Evolutionary conservation across 2,888 invertebrate species (phyloP), one percentile per base, ranked within the genome.

Genomic region (Mycalesis mineus): DNA sequence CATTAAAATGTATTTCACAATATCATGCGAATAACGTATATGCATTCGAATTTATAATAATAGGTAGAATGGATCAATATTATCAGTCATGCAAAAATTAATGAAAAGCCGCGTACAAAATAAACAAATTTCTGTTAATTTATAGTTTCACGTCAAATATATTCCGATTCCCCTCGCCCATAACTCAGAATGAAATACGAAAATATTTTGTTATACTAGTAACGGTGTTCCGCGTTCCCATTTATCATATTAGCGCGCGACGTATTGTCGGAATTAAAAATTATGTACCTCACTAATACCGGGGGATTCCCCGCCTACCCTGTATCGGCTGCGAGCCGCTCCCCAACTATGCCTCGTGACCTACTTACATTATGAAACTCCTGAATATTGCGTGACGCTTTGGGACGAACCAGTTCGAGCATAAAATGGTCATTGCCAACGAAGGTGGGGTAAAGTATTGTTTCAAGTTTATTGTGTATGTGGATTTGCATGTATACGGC

Each of bases 261-360:
- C 62, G 63, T 65, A 58, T 52, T 47, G 42, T 48, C 14, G 28
- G 50, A 42, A 59, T 59, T 52, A 56, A 51, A 54, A 57, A 57
- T 57, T 51, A 51, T 55, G 56, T 47, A 50, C 61, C 63, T 57
- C 57, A 53, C 60, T 52, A 64, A 55, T 55, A 42, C 55, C 55
- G 65, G 66, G 66, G 71, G 72, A 68, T 65, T 66, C 68, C 56
- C 49, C 56, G 61, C 52, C 66, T 65, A 65, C 66, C 62, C 67
- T 75, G 22, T 22, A 73, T 66, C 63, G 40, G 47, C 29, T 31
- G 41, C 40, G n/a, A 51, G 53, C 36, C 63, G 53, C 57, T 15
- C 60, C 62, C 55, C 54, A 69, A 60, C 63, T 54, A 42, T 57
- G 40, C 77, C 82, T 78, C 67, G 74, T 84, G 84, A 84, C 85